These are phyloP conservation scores for Cinclus cinclus DNA, from an alignment of 2,113 vertebrate species.

Conservation along the genomic window DNA sequence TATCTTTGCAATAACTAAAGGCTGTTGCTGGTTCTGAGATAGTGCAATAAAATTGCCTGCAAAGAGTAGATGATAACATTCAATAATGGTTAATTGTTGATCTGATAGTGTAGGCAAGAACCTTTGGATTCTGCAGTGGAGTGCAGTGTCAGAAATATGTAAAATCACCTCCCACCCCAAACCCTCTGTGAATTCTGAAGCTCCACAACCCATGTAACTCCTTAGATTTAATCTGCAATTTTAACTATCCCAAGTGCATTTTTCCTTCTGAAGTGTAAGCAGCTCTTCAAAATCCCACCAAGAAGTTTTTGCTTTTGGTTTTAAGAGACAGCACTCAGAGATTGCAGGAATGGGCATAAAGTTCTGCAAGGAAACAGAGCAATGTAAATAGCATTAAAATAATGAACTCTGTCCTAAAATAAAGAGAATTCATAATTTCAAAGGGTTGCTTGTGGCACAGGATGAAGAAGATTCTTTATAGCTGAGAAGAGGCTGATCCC, in stretches of 20 bases:
- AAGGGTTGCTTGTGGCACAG: not conserved
- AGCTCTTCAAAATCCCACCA: not conserved
- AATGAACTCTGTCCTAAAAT: not conserved
- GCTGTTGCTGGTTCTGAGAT: not conserved
- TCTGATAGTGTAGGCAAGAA: not conserved
- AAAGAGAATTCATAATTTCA: not conserved
- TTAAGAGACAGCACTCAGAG: not conserved
- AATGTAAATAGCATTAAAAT: not conserved
- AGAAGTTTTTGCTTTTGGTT: not conserved
- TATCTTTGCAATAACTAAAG: not conserved
- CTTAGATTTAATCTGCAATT: not conserved
- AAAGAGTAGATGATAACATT: not conserved
- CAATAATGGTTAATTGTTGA: not conserved
- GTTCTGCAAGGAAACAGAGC: not conserved
- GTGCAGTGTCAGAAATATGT: not conserved
- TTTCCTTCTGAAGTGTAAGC: not conserved
- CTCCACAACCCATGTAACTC: not conserved
- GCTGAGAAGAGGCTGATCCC: not conserved
- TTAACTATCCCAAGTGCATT: not conserved
- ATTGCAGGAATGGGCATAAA: not conserved
- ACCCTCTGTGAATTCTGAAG: not conserved
- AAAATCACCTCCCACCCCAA: not conserved
- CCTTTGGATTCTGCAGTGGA: not conserved
- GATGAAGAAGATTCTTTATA: slow-evolving; percentile 16
- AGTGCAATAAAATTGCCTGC: not conserved